A percentile compares a stretch with the other conserved stretches of the same genome.
Conservation (phyloP, 1,140 invertebrate species). For the Drosophila mayri region DNA sequence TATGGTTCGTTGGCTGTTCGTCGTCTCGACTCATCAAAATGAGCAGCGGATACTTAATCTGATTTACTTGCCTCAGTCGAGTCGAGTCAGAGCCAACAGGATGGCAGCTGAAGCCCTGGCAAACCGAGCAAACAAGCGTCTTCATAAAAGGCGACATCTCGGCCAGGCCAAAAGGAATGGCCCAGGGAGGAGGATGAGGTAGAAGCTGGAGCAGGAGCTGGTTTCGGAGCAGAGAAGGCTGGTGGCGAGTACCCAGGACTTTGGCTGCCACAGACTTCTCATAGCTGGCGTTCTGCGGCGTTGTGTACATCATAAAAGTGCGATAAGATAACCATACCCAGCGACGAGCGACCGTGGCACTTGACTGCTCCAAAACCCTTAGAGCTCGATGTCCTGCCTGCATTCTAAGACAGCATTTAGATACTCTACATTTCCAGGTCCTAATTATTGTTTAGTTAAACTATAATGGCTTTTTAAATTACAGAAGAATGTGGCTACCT, state of each 20-base stretch:
- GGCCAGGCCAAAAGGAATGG: constrained; percentile 24
- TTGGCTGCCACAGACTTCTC: constrained; percentile 53
- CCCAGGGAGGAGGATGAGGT: background rate
- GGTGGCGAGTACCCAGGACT: constrained; percentile 7
- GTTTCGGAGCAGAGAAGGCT: background rate
- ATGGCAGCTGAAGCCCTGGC: constrained; percentile 36
- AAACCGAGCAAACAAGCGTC: constrained; percentile 78
- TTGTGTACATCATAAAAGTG: constrained; percentile 81
- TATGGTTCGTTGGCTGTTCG: constrained; percentile 45
- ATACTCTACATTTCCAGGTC: constrained; percentile 10
- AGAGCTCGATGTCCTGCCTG: background rate
- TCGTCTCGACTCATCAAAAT: constrained; percentile 73
- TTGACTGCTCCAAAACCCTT: constrained; percentile 45
- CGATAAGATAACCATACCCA: constrained; percentile 74
- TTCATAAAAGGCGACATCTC: constrained; percentile 79
- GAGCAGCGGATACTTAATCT: constrained; percentile 83
- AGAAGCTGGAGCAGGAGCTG: background rate
- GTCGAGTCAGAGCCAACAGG: constrained; percentile 39
- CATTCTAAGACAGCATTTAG: background rate
- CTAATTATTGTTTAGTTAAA: background rate
- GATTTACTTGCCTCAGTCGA: constrained; percentile 74
- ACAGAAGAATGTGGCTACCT: rapidly evolving
- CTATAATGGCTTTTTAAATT: too few species aligned
- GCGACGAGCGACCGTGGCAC: constrained; percentile 50
- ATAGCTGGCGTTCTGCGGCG: constrained; percentile 59